phyloP scores from a whole-genome alignment of 2,113 vertebrate genomes.

The Anarhynchus alexandrinus region DNA sequence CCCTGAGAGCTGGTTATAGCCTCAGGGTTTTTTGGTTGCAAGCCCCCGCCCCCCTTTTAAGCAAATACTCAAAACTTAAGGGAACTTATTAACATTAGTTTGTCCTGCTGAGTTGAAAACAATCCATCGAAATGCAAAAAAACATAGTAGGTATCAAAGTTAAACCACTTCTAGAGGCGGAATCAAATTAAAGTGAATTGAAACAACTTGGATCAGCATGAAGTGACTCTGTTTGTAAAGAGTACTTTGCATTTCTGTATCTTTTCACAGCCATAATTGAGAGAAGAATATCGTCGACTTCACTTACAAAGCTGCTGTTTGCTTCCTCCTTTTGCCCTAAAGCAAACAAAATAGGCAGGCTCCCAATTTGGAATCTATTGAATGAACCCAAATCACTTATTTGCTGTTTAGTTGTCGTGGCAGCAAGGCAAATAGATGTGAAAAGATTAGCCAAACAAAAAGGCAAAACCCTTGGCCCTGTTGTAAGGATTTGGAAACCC shows the following conservation, averaged over 20 bases:
- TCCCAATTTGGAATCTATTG: slow-evolving; percentile 56
- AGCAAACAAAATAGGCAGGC: slow-evolving; percentile 62
- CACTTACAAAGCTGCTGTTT: slow-evolving; percentile 47
- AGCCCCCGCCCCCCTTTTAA: neutral
- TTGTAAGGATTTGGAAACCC: neutral
- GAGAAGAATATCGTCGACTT: slow-evolving; percentile 26
- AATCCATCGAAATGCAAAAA: neutral
- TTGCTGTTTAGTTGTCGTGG: slow-evolving; percentile 55
- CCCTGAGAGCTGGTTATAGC: neutral
- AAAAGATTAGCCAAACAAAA: slow-evolving; percentile 63
- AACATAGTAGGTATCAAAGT: neutral
- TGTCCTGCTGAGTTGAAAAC: slow-evolving; percentile 2
- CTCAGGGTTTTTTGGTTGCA: neutral
- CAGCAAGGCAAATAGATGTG: slow-evolving; percentile 62
- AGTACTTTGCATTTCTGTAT: slow-evolving; percentile 23
- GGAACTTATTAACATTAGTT: neutral
- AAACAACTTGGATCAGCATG: neutral
- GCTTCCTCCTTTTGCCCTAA: slow-evolving; percentile 41
- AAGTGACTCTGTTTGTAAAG: slow-evolving; percentile 5
- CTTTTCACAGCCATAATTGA: slow-evolving; percentile 60
- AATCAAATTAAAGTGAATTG: neutral
- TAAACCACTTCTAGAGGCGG: neutral
- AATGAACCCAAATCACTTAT: slow-evolving; percentile 39
- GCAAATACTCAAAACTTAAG: slow-evolving; percentile 12
- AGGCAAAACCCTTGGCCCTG: neutral